These are phyloP conservation scores for Petrolisthes cinctipes DNA, from an alignment of 2,888 invertebrate species.

Conservation along the genomic window DNA sequence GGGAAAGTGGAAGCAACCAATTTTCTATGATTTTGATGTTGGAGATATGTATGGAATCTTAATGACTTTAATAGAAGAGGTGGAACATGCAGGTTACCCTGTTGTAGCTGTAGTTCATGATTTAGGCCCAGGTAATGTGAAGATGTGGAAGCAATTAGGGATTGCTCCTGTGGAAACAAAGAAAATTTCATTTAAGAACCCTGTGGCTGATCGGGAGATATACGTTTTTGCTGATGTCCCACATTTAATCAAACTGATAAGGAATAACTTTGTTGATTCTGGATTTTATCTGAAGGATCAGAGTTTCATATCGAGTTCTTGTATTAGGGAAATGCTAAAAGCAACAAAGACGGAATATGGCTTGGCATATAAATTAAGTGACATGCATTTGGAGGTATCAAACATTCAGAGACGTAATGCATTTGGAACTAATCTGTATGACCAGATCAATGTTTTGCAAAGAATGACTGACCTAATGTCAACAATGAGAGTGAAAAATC, in stretches of 20 bases:
- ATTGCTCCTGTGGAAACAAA: constrained; percentile 21
- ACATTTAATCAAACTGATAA: not conserved
- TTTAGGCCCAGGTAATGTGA: constrained; percentile 5
- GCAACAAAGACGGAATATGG: constrained; percentile 4
- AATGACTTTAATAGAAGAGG: constrained; percentile 24
- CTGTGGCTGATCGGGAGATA: not conserved
- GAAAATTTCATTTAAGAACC: not conserved
- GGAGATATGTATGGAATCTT: no score
- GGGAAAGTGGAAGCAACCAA: no score
- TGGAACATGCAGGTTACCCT: no score
- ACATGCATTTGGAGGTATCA: not conserved
- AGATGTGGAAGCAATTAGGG: not conserved
- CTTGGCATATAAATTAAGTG: constrained; percentile 13
- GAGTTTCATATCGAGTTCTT: not conserved
- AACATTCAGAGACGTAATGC: not conserved
- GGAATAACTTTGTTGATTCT: not conserved
- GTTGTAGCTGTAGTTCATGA: constrained; percentile 21
- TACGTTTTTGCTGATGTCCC: not conserved
- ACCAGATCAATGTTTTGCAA: constrained; percentile 4
- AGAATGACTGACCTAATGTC: constrained; percentile 1
- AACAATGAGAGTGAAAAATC: not conserved
- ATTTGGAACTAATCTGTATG: constrained; percentile 11
- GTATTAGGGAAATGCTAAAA: constrained; percentile 6
- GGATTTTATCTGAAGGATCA: not conserved
- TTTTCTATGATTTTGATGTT: no score